A percentile compares a stretch with the other conserved stretches of the same genome.
These are phyloP conservation scores for Thalpophila matura DNA, from an alignment of 2,888 invertebrate genomes.

Conservation along the genomic window DNA sequence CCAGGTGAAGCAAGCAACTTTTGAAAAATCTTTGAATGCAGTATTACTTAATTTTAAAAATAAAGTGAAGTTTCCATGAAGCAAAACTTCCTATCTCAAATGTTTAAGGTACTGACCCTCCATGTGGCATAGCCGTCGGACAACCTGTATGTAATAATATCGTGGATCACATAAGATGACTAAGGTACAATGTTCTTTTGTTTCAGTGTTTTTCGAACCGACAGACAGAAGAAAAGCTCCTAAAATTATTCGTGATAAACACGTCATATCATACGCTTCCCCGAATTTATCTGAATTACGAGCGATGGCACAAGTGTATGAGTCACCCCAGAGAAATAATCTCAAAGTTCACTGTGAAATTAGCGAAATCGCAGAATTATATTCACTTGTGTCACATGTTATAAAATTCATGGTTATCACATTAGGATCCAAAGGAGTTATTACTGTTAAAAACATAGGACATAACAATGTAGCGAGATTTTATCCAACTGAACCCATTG, in stretches of 20 bases:
- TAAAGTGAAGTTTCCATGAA: too few species aligned
- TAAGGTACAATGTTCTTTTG: conserved; percentile 80
- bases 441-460: conserved; percentile 78
- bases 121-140: too few species aligned
- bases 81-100: too few species aligned
- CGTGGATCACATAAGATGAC: too few species aligned
- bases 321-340: conserved; percentile 65
- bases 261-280: conserved; percentile 92
- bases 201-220: conserved; percentile 96
- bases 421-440: conserved; percentile 91
- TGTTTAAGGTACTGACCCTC: too few species aligned
- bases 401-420: conserved; percentile 92
- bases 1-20: too few species aligned
- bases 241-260: conserved; percentile 92
- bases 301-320: conserved; percentile 91
- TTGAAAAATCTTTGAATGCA: too few species aligned
- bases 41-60: too few species aligned
- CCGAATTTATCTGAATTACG: conserved; percentile 95
- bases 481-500: conserved; percentile 82
- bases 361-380: conserved; percentile 73
- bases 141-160: too few species aligned
- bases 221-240: conserved; percentile 95
- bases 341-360: conserved; percentile 59
- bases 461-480: conserved; percentile 60
- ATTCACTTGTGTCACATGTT: conserved; percentile 80